phyloP scores from a whole-genome alignment of 2,888 invertebrate genomes.

The Nemurella pictetii region DNA sequence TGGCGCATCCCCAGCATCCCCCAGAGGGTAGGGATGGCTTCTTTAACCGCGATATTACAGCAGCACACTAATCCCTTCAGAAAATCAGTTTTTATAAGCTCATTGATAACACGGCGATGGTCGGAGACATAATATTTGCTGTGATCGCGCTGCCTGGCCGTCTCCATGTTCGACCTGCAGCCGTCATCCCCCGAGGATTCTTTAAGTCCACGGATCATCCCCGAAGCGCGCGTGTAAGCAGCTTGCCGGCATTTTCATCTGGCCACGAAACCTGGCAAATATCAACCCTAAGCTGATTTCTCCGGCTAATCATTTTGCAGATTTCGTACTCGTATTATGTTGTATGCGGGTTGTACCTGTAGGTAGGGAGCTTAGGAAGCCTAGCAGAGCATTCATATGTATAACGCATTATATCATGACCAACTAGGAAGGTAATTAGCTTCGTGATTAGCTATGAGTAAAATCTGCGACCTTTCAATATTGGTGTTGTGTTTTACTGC shows the following conservation, averaged over 20 bases:
- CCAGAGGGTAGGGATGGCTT: not conserved
- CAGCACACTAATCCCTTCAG: constrained; percentile 39
- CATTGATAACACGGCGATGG: constrained; percentile 38
- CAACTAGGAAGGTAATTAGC: too few species aligned
- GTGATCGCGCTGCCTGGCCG: constrained; percentile 35
- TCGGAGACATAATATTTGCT: constrained; percentile 41
- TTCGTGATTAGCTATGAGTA: too few species aligned
- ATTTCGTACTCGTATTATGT: not conserved
- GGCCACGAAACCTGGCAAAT: not conserved
- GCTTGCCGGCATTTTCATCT: not conserved
- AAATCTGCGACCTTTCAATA: too few species aligned
- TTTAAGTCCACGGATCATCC: too few species aligned
- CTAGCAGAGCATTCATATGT: too few species aligned
- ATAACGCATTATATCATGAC: too few species aligned
- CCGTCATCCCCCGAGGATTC: not conserved
- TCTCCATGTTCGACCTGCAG: not conserved
- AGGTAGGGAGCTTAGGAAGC: too few species aligned
- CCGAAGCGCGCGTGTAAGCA: not conserved
- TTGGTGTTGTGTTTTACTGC: too few species aligned
- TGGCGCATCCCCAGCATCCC: not conserved
- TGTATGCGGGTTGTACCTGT: too few species aligned
- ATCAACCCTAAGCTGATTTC: not conserved
- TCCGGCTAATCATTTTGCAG: not conserved
- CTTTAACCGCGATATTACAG: not conserved
- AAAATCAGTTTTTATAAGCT: constrained; percentile 43